These are phyloP conservation scores for Onychomys leucogaster DNA, from an alignment of 2,797 vertebrate genomes.

Conservation along the genomic window DNA sequence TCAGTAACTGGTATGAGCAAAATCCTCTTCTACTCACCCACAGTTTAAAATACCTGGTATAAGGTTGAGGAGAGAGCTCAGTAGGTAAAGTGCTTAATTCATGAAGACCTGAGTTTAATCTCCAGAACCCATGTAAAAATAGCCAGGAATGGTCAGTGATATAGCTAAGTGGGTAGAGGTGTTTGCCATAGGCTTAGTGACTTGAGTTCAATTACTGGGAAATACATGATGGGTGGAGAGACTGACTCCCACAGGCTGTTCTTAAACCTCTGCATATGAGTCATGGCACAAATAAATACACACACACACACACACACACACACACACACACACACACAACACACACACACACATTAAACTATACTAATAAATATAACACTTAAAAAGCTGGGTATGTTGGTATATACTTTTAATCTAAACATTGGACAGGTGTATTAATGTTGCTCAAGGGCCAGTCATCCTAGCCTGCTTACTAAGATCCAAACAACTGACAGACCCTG, in stretches of 20 bases:
- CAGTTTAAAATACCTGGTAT: not conserved
- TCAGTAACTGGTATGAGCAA: not conserved
- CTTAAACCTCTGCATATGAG: not conserved
- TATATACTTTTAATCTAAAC: not conserved
- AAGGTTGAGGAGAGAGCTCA: not conserved
- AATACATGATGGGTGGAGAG: not conserved
- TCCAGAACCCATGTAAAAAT: not conserved
- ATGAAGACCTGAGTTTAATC: not conserved
- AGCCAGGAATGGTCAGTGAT: not conserved
- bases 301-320: not conserved
- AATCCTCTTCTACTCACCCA: rapidly evolving
- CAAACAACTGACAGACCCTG: not conserved
- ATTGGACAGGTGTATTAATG: not conserved
- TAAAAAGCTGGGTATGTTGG: not conserved
- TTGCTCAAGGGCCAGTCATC: not conserved
- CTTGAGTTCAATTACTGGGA: not conserved
- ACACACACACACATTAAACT: not conserved
- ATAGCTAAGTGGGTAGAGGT: not conserved
- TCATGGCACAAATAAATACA: too few relatives aligned
- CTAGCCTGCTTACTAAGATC: not conserved
- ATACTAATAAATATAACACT: not conserved
- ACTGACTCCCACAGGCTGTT: not conserved
- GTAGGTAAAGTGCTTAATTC: not conserved
- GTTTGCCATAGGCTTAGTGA: not conserved
- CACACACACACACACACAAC: too few relatives aligned